Base-by-base conservation (phyloP, 2,888 invertebrate genomes). In the Oscheius sp. region DNA sequence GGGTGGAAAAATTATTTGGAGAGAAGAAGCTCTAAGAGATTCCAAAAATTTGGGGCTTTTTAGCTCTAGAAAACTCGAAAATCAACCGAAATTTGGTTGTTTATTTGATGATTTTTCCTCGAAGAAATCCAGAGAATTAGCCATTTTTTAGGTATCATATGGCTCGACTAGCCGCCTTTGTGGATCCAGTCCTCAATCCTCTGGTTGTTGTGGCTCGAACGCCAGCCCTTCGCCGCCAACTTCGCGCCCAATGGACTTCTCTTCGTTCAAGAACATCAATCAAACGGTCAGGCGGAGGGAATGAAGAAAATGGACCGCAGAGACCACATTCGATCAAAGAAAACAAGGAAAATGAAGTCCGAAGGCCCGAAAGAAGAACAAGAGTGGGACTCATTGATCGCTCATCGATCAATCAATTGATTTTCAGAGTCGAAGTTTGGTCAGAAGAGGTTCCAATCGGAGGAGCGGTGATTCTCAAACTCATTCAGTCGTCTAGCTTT, bases 181-280 rank as follows among this genome's bases (percentile, higher is more conserved):
- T 82, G 15, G 85, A 85, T 61, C 85, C 85, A 2, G 73, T 85
- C 10, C 74, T 85, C 61, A 85, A 85, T 72, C 85, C 85, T 1
- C 45, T 85, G 4, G 76, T 85, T n/a, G 84, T 85, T 15, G 77
- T 84, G 3, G 70, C 84, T 10, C 67, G 85, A 50, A 85, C 85
- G 6, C 85, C 85, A 2, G 78, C 79, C 17, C 73, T 85, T 2
- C 69, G 85, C 3, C 66, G 84, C 57, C 78, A 80, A 69, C 70
- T 78, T 25, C 70, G 78, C 6, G 71, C 78, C 10, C 75, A 78
- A 50, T 78, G 78, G 78, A 76, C 74, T 2, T 65, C 74, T 1
- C 46, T 78, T 1, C 70, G 78, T 8, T 75, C 78, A 1, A 55
- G 73, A 17, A 74, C 77, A 42, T 75, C 75, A 4, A 45, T 42